A percentile compares a stretch with the other conserved stretches of the same genome.
Conservation (phyloP, 2,888 invertebrate species). For the Eremobia ochroleuca region DNA sequence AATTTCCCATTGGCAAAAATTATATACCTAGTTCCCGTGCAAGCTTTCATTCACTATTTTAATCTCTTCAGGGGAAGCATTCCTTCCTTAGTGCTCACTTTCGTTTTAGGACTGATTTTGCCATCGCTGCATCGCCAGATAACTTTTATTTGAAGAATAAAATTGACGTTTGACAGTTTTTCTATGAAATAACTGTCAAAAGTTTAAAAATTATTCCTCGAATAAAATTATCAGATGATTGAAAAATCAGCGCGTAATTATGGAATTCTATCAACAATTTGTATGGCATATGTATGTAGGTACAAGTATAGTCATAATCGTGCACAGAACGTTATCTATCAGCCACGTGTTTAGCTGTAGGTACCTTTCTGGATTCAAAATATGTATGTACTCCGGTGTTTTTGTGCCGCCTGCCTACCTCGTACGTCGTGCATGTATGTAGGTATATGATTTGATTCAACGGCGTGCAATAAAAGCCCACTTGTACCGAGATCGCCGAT, state of each 20-base stretch:
- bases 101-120: too few relatives aligned
- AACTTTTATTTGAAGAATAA: too few relatives aligned
- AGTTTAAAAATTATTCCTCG: too few relatives aligned
- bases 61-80: neutral
- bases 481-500: slow-evolving; percentile 52
- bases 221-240: too few relatives aligned
- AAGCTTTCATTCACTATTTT: neutral
- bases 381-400: slow-evolving; percentile 3
- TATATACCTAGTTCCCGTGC: neutral
- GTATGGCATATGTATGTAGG: neutral
- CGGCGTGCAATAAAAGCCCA: slow-evolving; percentile 36
- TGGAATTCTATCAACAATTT: neutral
- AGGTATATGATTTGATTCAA: slow-evolving; percentile 38
- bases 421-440: neutral
- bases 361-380: slow-evolving; percentile 4
- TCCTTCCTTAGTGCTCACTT: neutral
- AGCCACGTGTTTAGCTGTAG: neutral
- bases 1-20: neutral
- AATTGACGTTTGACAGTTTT: too few relatives aligned
- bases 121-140: too few relatives aligned
- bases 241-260: too few relatives aligned
- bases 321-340: slow-evolving; percentile 12
- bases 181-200: too few relatives aligned
- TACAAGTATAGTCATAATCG: slow-evolving; percentile 2
- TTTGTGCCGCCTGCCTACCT: slow-evolving; percentile 6